Conservation (phyloP, 1,140 invertebrate species). For the Melitaea cinxia region DNA sequence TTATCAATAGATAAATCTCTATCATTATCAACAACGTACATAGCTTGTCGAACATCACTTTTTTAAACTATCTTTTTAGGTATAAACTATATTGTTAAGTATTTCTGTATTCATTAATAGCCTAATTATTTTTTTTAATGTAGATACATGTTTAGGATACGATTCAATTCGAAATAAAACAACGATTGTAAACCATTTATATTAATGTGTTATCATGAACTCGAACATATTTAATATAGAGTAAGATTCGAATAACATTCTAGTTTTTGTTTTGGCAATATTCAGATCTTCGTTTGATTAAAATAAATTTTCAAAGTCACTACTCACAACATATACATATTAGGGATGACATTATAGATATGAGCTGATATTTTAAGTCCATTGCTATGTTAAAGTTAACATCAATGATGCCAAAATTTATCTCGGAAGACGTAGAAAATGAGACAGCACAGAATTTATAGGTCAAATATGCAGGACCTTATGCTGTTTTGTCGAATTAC, state of each 20-base stretch:
- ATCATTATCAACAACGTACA: slow-evolving; percentile 25
- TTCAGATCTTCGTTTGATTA: slow-evolving; percentile 23
- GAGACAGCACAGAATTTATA: background rate
- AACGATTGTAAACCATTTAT: slow-evolving; percentile 74
- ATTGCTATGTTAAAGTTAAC: slow-evolving; percentile 4
- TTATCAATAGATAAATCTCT: slow-evolving; percentile 53
- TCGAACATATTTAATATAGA: slow-evolving; percentile 66
- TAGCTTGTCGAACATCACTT: background rate
- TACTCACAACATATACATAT: slow-evolving; percentile 26
- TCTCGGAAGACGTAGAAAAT: slow-evolving; percentile 37
- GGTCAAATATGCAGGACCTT: background rate
- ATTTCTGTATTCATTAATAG: too few species aligned
- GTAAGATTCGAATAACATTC: slow-evolving; percentile 59
- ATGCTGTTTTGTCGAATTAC: background rate
- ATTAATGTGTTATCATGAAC: slow-evolving; percentile 66
- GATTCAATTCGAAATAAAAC: slow-evolving; percentile 48
- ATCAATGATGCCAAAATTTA: slow-evolving; percentile 23
- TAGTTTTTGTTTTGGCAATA: slow-evolving; percentile 41
- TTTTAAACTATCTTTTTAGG: background rate
- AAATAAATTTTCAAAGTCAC: slow-evolving; percentile 28
- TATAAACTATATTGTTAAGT: too few species aligned
- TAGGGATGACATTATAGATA: background rate
- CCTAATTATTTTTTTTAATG: too few species aligned
- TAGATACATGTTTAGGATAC: too few species aligned
- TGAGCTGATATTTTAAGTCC: slow-evolving; percentile 4